phyloP scores from a whole-genome alignment of 2,113 vertebrate species.

The Gobiocypris rarus region DNA sequence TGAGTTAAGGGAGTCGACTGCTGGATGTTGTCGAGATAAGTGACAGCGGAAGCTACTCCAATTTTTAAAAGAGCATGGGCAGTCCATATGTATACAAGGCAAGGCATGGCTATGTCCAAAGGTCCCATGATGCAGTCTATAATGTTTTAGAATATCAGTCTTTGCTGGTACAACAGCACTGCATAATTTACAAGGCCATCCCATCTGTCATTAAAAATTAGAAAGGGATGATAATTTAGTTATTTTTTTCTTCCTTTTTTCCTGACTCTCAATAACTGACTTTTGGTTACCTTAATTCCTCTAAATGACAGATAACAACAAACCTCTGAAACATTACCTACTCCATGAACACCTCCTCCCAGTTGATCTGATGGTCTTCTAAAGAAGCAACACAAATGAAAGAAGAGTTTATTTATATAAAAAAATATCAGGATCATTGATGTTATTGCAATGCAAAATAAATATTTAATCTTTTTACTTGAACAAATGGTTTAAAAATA shows the following conservation, averaged over 20 bases:
- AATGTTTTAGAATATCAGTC: constrained; percentile 51
- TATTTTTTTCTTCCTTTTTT: no score
- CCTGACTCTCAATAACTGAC: not conserved
- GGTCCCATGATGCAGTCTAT: constrained; percentile 49
- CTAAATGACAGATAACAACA: not conserved
- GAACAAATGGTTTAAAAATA: not conserved
- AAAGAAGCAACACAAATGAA: not conserved
- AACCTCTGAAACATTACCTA: not conserved
- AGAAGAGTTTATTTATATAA: not conserved
- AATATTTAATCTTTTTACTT: not conserved
- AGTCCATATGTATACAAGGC: constrained; percentile 41
- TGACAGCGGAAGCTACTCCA: constrained; percentile 22
- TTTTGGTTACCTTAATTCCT: not conserved
- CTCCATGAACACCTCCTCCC: not conserved
- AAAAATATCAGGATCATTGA: not conserved
- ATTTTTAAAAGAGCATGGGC: constrained; percentile 56
- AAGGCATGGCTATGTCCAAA: no score
- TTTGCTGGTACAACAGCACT: constrained; percentile 39
- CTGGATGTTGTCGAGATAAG: not conserved
- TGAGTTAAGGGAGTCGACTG: not conserved
- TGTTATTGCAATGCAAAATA: not conserved
- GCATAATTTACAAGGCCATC: constrained; percentile 44
- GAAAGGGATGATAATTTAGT: not conserved
- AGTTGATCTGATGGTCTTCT: not conserved
- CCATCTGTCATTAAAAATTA: constrained; percentile 27